Evolutionary conservation across 2,888 invertebrate genomes (phyloP).

Genomic region (Noctua pronuba): DNA sequence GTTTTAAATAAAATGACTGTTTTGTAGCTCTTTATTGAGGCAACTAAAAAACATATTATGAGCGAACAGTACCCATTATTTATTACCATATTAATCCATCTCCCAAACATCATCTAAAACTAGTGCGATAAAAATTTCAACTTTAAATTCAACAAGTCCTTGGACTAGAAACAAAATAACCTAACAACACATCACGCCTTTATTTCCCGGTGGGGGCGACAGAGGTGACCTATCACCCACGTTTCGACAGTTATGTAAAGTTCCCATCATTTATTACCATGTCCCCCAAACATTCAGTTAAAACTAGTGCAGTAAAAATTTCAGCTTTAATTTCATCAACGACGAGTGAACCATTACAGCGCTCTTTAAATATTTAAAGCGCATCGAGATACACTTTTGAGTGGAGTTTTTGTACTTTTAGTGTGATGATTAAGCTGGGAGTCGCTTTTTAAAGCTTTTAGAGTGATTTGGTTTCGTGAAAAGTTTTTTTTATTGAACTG

Average conservation of each 20-base stretch:
- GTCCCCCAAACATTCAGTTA: conserved; percentile 22
- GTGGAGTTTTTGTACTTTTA: conserved; percentile 13
- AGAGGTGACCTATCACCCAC: not conserved
- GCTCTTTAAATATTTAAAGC: conserved; percentile 51
- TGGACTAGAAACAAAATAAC: not conserved
- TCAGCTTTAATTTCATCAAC: conserved; percentile 54
- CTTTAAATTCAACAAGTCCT: conserved; percentile 34
- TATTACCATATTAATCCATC: not conserved
- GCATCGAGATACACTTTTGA: conserved; percentile 38
- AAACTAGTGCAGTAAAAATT: conserved; percentile 55
- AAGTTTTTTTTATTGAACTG: not conserved
- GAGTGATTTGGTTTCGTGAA: not conserved
- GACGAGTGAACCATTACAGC: conserved; percentile 37
- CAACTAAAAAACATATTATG: no score
- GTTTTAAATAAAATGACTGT: not conserved
- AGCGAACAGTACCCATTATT: not conserved
- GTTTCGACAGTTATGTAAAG: not conserved
- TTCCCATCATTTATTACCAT: conserved; percentile 10
- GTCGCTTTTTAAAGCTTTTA: conserved; percentile 16
- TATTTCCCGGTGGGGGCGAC: not conserved
- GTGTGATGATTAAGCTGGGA: not conserved
- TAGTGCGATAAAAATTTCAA: conserved; percentile 38
- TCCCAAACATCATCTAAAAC: not conserved
- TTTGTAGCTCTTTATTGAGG: not conserved
- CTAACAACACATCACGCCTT: not conserved